Percentiles rank a stretch among this genome's conserved stretches.
phyloP scores from a whole-genome alignment of 2,888 invertebrate genomes.

The Alloscopus bannaensis region DNA sequence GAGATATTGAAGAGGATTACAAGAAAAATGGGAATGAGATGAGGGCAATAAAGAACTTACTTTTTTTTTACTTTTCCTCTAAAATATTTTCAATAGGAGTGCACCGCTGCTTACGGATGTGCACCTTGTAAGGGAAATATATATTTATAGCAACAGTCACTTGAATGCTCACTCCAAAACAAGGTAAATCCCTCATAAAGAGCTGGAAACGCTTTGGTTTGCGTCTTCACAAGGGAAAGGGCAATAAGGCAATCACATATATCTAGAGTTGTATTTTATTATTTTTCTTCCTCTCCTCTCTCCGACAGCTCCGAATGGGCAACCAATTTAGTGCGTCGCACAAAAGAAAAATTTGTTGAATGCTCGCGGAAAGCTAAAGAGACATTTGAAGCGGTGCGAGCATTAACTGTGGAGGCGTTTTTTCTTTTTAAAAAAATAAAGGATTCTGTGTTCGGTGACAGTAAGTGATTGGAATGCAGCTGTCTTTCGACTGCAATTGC shows the following conservation, averaged over 20 bases:
- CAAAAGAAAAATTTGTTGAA: slow-evolving; percentile 36
- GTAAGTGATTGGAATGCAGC: slow-evolving; percentile 19
- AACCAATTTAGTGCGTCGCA: slow-evolving; percentile 29
- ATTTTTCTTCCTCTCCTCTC: slow-evolving; percentile 37
- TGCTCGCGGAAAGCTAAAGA: not conserved
- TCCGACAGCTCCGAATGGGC: slow-evolving; percentile 42
- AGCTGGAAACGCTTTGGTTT: no score
- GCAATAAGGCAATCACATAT: no score
- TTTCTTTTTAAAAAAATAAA: not conserved
- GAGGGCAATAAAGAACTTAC: slow-evolving; percentile 49
- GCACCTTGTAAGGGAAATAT: not conserved
- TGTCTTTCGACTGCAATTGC: no score
- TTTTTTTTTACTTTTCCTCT: slow-evolving; percentile 12
- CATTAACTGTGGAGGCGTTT: not conserved
- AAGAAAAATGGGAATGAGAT: slow-evolving; percentile 53
- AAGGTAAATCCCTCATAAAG: no score
- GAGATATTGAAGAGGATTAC: slow-evolving; percentile 61
- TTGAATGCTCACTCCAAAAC: no score
- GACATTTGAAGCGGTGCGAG: not conserved
- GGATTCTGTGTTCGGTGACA: not conserved
- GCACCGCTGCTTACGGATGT: not conserved
- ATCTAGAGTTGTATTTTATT: slow-evolving; percentile 35
- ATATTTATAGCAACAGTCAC: not conserved
- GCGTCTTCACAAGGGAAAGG: no score
- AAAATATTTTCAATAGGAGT: no score